A percentile compares a stretch with the other conserved stretches of the same genome.
phyloP scores from a whole-genome alignment of 2,797 vertebrate species.

The Pipistrellus pipistrellus region DNA sequence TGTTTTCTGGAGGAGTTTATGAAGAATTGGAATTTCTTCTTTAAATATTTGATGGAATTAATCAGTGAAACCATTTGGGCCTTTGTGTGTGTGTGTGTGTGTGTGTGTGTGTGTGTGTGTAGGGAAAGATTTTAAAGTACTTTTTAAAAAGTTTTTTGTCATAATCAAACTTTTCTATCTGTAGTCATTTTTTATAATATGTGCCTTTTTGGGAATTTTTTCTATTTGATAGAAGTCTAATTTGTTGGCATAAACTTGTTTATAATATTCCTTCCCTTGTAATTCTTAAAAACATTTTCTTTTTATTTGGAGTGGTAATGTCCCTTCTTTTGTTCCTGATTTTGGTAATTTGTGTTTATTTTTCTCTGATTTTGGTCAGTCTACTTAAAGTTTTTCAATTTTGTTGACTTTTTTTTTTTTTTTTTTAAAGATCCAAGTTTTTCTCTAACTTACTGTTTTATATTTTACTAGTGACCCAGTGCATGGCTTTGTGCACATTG shows the following conservation, averaged over 20 bases:
- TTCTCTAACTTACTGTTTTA: background rate
- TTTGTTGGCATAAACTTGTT: slow-evolving; percentile 8
- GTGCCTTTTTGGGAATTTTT: background rate
- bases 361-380: background rate
- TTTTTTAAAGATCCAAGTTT: background rate
- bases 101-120: too few species aligned
- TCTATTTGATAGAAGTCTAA: background rate
- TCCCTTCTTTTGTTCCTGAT: background rate
- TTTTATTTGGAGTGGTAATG: background rate
- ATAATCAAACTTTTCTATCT: slow-evolving; percentile 4
- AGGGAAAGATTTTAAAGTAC: background rate
- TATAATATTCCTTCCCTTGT: slow-evolving; percentile 23
- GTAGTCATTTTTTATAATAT: background rate
- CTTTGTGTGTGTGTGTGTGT: background rate
- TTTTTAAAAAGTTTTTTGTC: background rate
- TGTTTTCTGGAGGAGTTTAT: slow-evolving; percentile 27
- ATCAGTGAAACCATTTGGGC: background rate
- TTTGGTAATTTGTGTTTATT: slow-evolving; percentile 18
- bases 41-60: slow-evolving; percentile 26
- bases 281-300: background rate
- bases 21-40: background rate
- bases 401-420: background rate
- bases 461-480: background rate
- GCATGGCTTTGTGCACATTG: too few species aligned
- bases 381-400: background rate